Evolutionary conservation across 2,888 invertebrate species (phyloP), one percentile per base, ranked within the genome.

Genomic region (Drosophila sordidula): DNA sequence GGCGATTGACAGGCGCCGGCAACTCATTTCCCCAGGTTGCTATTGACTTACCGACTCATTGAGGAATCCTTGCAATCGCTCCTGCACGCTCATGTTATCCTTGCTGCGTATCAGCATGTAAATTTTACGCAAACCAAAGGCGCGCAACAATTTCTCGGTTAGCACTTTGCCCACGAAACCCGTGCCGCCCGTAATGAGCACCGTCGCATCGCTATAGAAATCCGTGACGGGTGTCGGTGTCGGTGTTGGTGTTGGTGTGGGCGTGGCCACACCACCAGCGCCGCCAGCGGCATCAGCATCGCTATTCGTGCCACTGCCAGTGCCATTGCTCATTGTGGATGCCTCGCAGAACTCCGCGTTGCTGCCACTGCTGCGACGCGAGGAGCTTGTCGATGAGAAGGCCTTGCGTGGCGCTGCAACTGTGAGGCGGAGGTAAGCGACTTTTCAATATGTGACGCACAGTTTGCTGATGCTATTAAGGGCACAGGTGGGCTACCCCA

Each of bases 151-250:
- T 77, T 92, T 92, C 77, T 92, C 90, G 71, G 91, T 91, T 44
- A 92, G 83, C 70, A 92, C 91, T 77, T 92, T 92, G 49, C 92
- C 92, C 76, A 92, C 89, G 74, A 92, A 92, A 34, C 92, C 92
- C 12, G 92, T 92, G 39, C 92, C 92, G 45, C 92, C 92, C 36
- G 92, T 92, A 64, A 92, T 92, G 63, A 92, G 89, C 62, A 92
- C 80, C 46, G 91, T 92, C 42, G 92, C 85, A 78, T 90, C 76
- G n/a, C 82, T 80, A 79, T 92, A 92, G 80, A 92, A 92, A 67
- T 91, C 90, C 50, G 78, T 80, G 65, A 91, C 89, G 54, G 91
- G 91, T 66, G 83, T 90, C 34, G 59, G 47, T 52, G 78, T 74
- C 44, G 62, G 49, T 45, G 26, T 41, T n/a, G 91, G 91, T 66